Evolutionary conservation across 2,797 vertebrate genomes (phyloP), one percentile per base, ranked within the genome.

Genomic region (Chaenodraco wilsoni): DNA sequence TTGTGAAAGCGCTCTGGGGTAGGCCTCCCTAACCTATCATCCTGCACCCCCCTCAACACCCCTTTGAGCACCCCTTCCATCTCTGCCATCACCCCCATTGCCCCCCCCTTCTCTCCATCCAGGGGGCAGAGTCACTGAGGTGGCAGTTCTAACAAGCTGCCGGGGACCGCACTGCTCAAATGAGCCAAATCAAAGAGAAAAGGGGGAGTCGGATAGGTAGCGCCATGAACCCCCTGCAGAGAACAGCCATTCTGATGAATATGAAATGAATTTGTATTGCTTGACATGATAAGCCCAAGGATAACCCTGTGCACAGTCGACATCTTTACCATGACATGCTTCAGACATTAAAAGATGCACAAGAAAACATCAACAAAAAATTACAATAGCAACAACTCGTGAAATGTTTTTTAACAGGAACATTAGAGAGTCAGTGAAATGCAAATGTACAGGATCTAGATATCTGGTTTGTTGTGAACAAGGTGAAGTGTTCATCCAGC

Each of bases 91-190:
- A 50, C 85, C 85, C 83, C 54, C 70, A 19, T 60, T 33, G 9
- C 70, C 65, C 49, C 40, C 69, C 78, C n/a, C 55, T 64, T n/a
- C 77, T 67, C 78, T 85, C 92, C 87, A 90, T 91, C 93, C 92
- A 94, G 92, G 92, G 94, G 93, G 92, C 92, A 94, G 86, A 93
- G 93, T 94, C 94, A 94, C 87, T 55, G 90, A 93, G 94, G 93
- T 95, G 94, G 94, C 94, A 94, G 94, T 94, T 93, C 93, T 95
- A 95, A 95, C 94, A 95, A 95, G 94, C 93, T 95, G 87, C 92
- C 55, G 87, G 92, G 92, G 94, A 94, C 93, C 72, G 87, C 83
- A 78, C 85, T 79, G 92, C 93, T 94, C 91, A 95, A 94, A 95
- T 94, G 93, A 95, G 93, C 91, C 93, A 94, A 95, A 95, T 95